Conservation (phyloP, 2,797 vertebrate species). For the Hypotaenidia philippensis region DNA sequence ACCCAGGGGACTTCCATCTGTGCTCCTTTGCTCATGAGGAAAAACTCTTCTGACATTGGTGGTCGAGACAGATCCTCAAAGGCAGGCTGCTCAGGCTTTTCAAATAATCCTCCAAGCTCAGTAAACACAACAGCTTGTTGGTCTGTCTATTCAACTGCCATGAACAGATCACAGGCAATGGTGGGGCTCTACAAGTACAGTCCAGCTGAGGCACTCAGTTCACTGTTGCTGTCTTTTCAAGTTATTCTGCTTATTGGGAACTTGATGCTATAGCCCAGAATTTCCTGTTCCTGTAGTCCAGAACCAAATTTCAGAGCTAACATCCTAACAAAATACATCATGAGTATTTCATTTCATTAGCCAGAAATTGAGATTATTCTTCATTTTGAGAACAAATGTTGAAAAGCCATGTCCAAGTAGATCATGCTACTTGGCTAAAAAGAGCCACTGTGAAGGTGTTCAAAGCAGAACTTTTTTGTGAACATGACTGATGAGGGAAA, state of each 20-base stretch:
- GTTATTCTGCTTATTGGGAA: not conserved
- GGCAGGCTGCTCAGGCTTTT: not conserved
- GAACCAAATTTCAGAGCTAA: not conserved
- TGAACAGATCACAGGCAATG: fast-evolving
- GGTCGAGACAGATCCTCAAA: not conserved
- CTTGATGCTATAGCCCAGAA: not conserved
- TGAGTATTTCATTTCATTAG: not conserved
- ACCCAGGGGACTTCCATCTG: not conserved
- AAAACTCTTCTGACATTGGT: not conserved
- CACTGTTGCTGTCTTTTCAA: not conserved
- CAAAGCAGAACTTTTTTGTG: not conserved
- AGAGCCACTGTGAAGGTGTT: not conserved
- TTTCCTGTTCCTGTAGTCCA: not conserved
- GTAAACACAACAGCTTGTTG: not conserved
- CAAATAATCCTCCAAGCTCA: not conserved
- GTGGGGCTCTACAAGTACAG: not conserved
- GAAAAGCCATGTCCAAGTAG: fast-evolving
- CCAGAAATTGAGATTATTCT: not conserved
- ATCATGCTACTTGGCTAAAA: not conserved
- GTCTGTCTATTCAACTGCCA: not conserved
- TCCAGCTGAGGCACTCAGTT: not conserved
- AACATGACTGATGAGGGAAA: not conserved
- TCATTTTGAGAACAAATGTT: not conserved
- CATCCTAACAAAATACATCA: fast-evolving
- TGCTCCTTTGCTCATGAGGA: not conserved